Percentiles rank a stretch among this genome's conserved stretches.
Conservation (phyloP, 2,797 vertebrate species). For the Tapirus indicus region DNA sequence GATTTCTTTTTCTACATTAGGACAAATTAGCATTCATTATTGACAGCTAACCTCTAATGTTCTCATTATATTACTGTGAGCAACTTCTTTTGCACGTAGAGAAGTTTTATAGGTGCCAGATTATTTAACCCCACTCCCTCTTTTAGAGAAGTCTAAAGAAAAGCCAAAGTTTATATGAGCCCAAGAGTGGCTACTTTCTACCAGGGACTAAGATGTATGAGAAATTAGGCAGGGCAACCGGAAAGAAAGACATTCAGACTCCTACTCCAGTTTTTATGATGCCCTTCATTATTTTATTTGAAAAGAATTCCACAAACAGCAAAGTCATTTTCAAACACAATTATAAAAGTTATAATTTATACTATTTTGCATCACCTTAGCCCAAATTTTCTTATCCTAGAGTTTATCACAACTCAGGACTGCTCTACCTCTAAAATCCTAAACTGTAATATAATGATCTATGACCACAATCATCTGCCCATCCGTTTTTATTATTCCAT, state of each 20-base stretch:
- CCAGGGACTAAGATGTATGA: not conserved
- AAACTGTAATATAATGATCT: not conserved
- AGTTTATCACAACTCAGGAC: not conserved
- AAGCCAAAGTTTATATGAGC: not conserved
- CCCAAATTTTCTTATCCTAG: constrained; percentile 26
- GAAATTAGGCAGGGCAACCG: not conserved
- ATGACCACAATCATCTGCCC: not conserved
- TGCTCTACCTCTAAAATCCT: not conserved
- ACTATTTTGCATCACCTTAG: not conserved
- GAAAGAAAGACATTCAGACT: not conserved
- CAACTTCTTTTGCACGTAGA: not conserved
- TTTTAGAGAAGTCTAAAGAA: not conserved
- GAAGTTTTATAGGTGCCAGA: not conserved
- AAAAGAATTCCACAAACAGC: constrained; percentile 48
- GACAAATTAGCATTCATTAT: not conserved
- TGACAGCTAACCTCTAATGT: not conserved
- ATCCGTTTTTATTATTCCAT: not conserved
- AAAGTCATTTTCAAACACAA: constrained; percentile 36
- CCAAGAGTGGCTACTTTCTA: not conserved
- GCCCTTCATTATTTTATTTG: not conserved
- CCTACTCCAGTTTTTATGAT: not conserved
- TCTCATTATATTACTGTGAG: not conserved
- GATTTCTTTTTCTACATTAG: not conserved
- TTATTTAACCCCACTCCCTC: not conserved
- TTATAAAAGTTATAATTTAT: not conserved